Base-by-base conservation (phyloP, 2,797 vertebrate genomes). In the Philypnodon macrostomus region DNA sequence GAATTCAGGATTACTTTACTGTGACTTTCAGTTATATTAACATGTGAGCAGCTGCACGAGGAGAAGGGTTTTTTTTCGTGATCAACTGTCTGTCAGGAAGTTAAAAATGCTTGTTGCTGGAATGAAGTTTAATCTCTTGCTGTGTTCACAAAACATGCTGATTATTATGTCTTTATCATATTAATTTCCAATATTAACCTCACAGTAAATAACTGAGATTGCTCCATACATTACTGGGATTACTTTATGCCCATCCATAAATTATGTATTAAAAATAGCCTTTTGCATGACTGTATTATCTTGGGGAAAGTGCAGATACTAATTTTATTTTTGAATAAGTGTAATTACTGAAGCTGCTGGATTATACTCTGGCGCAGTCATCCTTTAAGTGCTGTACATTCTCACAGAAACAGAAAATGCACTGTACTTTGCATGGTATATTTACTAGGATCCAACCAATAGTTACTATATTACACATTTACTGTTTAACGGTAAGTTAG, bases 321-420 rank as follows among this genome's bases (percentile, higher is more conserved):
- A 40, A 63, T 65, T 70, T 67, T 33, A 65, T 24, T 56, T 75
- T 64, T 59, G 27, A 68, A 70, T 64, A 14, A 49, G 60, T 67
- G 52, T 57, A 62, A 73, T 75, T 68, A 75, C 27, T 33, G 52
- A 35, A 39, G 15, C 34, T 26, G 2, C 23, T 31, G 35, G 27
- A 53, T 68, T 31, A 54, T 30, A 31, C 40, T 53, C 9, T 8
- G 35, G 46, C 23, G 54, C 68, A 75, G 46, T 73, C 77, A 72
- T 45, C 62, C 67, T 45, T 77, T 35, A 21, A 74, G n/a, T 41
- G 14, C 23, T 35, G 9, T 52, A 56, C 58, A 66, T 45, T 27
- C 45, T 35, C 52, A 23, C 5, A 49, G 48, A 69, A 56, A 59
- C 11, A n/a, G n/a, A n/a, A n/a, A n/a, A n/a, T n/a, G n/a, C n/a